Evolutionary conservation across 2,113 vertebrate genomes (phyloP).

Genomic region (Macquaria ambigua): DNA sequence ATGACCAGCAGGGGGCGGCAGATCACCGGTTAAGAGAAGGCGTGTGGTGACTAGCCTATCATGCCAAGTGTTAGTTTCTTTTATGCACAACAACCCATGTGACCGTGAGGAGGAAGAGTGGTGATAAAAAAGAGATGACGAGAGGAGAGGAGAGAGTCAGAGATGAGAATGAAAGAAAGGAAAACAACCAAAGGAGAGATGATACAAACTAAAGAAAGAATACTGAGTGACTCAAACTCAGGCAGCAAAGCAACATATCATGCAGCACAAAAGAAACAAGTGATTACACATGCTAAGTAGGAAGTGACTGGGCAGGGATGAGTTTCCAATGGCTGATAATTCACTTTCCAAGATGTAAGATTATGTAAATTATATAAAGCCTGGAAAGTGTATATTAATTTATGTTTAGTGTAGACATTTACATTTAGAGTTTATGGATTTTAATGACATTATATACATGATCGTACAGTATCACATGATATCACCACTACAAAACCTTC

Average conservation of each 20-base stretch:
- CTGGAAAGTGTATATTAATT: not conserved
- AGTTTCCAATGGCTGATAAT: slow-evolving; percentile 59
- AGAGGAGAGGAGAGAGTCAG: not conserved
- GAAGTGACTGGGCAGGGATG: slow-evolving; percentile 58
- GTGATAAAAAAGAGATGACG: not conserved
- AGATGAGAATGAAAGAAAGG: slow-evolving; percentile 15
- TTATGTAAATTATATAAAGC: slow-evolving; percentile 5
- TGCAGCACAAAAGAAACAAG: slow-evolving; percentile 38
- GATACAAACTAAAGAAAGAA: not conserved
- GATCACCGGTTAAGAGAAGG: slow-evolving; percentile 34
- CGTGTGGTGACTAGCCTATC: not conserved
- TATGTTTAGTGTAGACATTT: not conserved
- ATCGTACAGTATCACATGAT: not conserved
- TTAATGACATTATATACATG: not conserved
- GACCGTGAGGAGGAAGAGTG: not conserved
- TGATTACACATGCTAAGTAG: slow-evolving; percentile 47
- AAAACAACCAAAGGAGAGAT: slow-evolving; percentile 16
- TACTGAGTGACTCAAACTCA: slow-evolving; percentile 16
- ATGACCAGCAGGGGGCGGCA: slow-evolving; percentile 72
- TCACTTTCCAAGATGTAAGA: slow-evolving; percentile 23
- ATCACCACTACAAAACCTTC: slow-evolving; percentile 1
- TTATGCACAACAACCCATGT: slow-evolving; percentile 14
- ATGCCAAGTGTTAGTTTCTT: slow-evolving; percentile 50
- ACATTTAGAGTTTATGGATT: not conserved
- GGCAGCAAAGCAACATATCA: slow-evolving; percentile 34